phyloP scores from a whole-genome alignment of 2,113 vertebrate genomes.

The Dolichotis patagonum region DNA sequence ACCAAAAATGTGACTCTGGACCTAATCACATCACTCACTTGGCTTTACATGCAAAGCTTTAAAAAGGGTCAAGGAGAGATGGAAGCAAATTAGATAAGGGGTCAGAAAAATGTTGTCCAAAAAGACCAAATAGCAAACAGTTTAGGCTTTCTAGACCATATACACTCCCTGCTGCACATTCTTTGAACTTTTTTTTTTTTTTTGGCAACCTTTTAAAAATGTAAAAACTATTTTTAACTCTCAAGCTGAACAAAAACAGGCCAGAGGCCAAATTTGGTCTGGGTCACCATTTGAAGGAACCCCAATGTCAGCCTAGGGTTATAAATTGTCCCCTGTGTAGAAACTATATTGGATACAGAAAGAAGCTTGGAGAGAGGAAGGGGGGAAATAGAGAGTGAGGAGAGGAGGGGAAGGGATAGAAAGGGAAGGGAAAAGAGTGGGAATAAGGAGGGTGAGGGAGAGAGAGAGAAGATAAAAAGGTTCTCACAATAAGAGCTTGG shows the following conservation, averaged over 20 bases:
- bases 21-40: constrained; percentile 6
- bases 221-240: background rate
- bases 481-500: background rate
- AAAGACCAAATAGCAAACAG: constrained; percentile 1
- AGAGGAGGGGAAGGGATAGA: background rate
- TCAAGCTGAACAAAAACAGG: background rate
- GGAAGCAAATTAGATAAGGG: background rate
- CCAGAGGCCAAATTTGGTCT: background rate
- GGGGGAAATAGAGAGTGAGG: background rate
- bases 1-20: constrained; percentile 15
- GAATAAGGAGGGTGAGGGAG: background rate
- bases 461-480: constrained; percentile 24
- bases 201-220: background rate
- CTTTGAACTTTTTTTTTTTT: background rate
- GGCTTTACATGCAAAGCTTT: constrained; percentile 28
- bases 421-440: background rate
- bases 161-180: background rate
- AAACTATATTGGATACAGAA: background rate
- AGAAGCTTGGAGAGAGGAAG: background rate
- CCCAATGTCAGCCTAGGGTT: background rate
- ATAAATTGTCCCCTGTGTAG: constrained; percentile 19
- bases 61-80: background rate
- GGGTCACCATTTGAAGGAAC: background rate
- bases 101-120: background rate
- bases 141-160: constrained; percentile 20